Percentiles rank a stretch among this genome's conserved stretches.
These are phyloP conservation scores for Gastrophysa polygoni DNA, from an alignment of 2,888 invertebrate species.

Conservation along the genomic window DNA sequence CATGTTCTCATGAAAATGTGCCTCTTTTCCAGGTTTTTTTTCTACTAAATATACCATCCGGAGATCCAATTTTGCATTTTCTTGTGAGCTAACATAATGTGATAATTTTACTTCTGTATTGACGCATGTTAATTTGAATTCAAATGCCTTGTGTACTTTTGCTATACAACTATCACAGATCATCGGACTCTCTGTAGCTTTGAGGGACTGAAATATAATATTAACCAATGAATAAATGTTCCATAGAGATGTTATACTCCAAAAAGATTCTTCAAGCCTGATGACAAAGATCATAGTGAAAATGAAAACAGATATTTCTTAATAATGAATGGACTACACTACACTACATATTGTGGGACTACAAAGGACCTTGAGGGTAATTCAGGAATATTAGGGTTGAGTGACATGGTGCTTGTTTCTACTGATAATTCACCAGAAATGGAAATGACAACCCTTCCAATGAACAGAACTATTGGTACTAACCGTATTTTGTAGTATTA, in stretches of 20 bases:
- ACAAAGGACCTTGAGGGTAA: neutral
- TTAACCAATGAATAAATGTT: too few species aligned
- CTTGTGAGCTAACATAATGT: conserved; percentile 10
- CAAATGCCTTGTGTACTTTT: conserved; percentile 22
- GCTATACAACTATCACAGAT: conserved; percentile 17
- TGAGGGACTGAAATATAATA: conserved; percentile 21
- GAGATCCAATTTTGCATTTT: conserved; percentile 10
- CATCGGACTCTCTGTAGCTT: conserved; percentile 16
- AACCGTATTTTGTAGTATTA: conserved; percentile 23
- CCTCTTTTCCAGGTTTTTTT: neutral
- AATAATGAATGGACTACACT: neutral
- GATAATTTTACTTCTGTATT: conserved; percentile 21
- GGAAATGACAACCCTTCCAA: neutral
- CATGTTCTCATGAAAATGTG: conserved; percentile 10
- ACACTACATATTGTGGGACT: neutral
- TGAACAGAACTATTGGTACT: neutral
- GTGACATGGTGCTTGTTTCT: neutral
- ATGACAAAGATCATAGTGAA: too few species aligned
- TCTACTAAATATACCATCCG: conserved; percentile 10
- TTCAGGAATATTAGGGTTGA: neutral
- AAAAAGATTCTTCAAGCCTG: too few species aligned
- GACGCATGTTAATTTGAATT: conserved; percentile 20
- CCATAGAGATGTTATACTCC: too few species aligned
- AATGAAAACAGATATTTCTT: too few species aligned
- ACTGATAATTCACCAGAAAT: neutral